Evolutionary conservation across 2,888 invertebrate genomes (phyloP).

Genomic region (Nematopogon swammerdamellus): DNA sequence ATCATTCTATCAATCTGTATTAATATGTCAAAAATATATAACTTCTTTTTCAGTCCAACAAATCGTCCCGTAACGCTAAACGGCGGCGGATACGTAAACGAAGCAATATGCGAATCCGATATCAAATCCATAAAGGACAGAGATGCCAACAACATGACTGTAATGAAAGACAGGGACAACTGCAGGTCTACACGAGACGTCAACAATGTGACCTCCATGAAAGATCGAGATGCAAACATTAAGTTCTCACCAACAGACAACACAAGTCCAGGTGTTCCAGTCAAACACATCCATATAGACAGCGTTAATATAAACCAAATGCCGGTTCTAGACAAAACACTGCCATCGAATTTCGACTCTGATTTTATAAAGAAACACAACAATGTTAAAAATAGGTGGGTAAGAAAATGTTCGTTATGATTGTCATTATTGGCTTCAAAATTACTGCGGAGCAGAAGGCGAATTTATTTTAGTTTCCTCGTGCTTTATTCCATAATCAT

Average conservation of each 20-base stretch:
- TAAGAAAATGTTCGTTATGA: slow-evolving; percentile 14
- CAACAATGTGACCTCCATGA: neutral
- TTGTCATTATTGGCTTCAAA: too few species aligned
- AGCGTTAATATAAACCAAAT: slow-evolving; percentile 14
- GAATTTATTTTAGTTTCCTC: too few species aligned
- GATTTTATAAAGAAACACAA: slow-evolving; percentile 47
- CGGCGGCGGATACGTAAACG: slow-evolving; percentile 79
- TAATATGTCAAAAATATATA: too few species aligned
- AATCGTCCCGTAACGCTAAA: slow-evolving; percentile 69
- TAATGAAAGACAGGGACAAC: neutral
- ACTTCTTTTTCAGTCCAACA: slow-evolving; percentile 60
- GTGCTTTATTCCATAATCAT: too few species aligned
- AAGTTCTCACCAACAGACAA: neutral
- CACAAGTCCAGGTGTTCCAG: slow-evolving; percentile 7
- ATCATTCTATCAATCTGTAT: too few species aligned
- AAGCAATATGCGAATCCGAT: slow-evolving; percentile 68
- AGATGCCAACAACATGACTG: slow-evolving; percentile 1
- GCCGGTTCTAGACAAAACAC: slow-evolving; percentile 10
- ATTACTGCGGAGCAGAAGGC: too few species aligned
- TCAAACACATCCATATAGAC: slow-evolving; percentile 13
- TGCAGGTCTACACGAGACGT: neutral
- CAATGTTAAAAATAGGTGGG: slow-evolving; percentile 59
- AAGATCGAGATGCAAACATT: neutral
- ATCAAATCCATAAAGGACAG: slow-evolving; percentile 12
- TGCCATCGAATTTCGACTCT: slow-evolving; percentile 11